Evolutionary conservation across 2,797 vertebrate species (phyloP), one percentile per base, ranked within the genome.

Genomic region (Pseudochromis fuscus): DNA sequence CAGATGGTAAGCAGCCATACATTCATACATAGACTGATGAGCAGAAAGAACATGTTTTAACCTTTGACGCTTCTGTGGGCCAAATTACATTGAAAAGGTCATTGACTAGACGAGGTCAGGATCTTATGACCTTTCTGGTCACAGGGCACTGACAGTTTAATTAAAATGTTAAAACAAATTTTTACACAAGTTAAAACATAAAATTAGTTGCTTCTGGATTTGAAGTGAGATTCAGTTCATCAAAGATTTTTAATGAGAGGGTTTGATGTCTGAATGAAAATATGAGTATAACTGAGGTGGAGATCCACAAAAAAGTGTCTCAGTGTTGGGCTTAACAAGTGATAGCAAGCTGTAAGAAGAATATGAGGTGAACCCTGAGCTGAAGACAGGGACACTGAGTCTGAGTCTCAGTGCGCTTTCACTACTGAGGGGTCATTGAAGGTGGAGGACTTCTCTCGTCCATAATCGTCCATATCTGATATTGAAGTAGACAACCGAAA

Each of bases 401-500:
- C 3, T 28, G 4, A 58, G 45, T 44, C 64, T 78, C 51, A 27
- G 19, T 52, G 42, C 62, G 40, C 45, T 74, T 72, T 64, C 59
- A 56, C 61, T 12, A 77, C 65, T 46, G 31, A 55, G 59, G 42
- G 70, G 79, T 81, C 73, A 76, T 19, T 53, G 67, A 56, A 44
- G 63, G 61, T 55, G 55, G 48, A 69, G 48, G 46, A 58, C 61
- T 72, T 49, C 73, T 71, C 56, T 65, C 40, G 45, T 55, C 25
- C 33, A 31, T 82, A 72, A 70, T 83, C 75, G 67, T 40, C 45
- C 19, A n/a, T 65, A 65, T 80, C 55, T 70, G 73, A 72, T 72
- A 76, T 59, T 16, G 52, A 77, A 73, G 67, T 68, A 67, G 70
- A 84, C 68, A 81, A 71, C 62, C 21, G 4, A 72, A 70, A 68